Evolutionary conservation across 1,140 invertebrate genomes (phyloP).

Genomic region (Telenomus remus): DNA sequence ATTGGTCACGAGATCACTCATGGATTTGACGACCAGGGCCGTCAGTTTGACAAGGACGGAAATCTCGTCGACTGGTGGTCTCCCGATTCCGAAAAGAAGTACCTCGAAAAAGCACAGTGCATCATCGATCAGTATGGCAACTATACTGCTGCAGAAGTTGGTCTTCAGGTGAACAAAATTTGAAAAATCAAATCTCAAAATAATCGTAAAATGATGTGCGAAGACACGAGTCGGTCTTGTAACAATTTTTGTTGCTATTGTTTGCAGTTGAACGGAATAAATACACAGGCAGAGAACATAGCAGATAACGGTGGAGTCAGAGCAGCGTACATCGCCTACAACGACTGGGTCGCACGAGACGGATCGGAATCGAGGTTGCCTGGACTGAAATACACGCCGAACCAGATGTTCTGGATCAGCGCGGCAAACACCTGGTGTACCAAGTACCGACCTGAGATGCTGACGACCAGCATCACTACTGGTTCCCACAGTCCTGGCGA

Average conservation of each 20-base stretch:
- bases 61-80: constrained; percentile 92
- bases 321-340: constrained; percentile 89
- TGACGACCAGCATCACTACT: constrained; percentile 84
- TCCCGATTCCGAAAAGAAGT: constrained; percentile 83
- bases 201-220: background rate
- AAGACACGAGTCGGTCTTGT: background rate
- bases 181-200: constrained; percentile 8
- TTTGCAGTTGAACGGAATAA: constrained; percentile 86
- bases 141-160: constrained; percentile 83
- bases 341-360: constrained; percentile 81
- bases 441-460: constrained; percentile 82
- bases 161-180: constrained; percentile 85
- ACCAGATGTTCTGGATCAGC: constrained; percentile 88
- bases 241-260: background rate
- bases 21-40: constrained; percentile 92
- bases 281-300: constrained; percentile 94
- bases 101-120: constrained; percentile 85
- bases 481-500: constrained; percentile 86
- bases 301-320: constrained; percentile 94
- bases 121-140: constrained; percentile 93
- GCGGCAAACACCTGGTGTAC: constrained; percentile 83
- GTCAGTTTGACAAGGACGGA: constrained; percentile 93
- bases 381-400: constrained; percentile 75
- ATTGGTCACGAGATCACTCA: constrained; percentile 97
- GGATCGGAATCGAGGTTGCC: constrained; percentile 80